A percentile compares a stretch with the other conserved stretches of the same genome.
These are phyloP conservation scores for Hylia prasina DNA, from an alignment of 2,113 vertebrate genomes.

Conservation along the genomic window DNA sequence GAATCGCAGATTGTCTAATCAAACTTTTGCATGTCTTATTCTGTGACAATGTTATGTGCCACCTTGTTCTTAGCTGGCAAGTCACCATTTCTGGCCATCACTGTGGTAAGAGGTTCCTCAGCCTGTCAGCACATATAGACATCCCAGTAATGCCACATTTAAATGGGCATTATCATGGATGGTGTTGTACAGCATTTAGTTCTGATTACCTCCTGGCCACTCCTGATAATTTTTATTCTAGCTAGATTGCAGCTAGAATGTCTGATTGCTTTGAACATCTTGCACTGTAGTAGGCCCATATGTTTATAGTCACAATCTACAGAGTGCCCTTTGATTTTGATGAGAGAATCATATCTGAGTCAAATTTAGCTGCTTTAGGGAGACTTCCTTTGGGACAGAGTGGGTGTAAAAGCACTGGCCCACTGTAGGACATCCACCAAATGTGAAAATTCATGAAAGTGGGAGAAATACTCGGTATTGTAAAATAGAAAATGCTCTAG, in stretches of 20 bases:
- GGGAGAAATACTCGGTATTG: not conserved
- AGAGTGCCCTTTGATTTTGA: conserved; percentile 29
- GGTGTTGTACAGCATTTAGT: not conserved
- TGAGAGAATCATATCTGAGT: not conserved
- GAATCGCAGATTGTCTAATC: not conserved
- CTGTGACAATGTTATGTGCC: not conserved
- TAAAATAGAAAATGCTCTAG: not conserved
- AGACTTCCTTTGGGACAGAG: not conserved
- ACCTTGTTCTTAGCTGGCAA: not conserved
- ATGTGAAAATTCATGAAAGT: not conserved
- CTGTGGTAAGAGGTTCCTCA: not conserved
- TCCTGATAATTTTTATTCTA: conserved; percentile 4
- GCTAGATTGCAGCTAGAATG: not conserved
- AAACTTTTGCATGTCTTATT: not conserved
- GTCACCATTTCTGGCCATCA: not conserved
- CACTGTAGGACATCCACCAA: not conserved
- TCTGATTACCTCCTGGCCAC: not conserved
- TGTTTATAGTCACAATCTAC: not conserved
- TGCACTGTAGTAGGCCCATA: conserved; percentile 17
- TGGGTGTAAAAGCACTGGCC: not conserved
- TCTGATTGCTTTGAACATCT: conserved; percentile 34
- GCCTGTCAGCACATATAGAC: not conserved
- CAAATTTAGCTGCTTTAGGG: not conserved
- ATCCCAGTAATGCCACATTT: not conserved
- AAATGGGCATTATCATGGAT: not conserved